Evolutionary conservation across 2,113 vertebrate species (phyloP).

Genomic region (Uria aalge): DNA sequence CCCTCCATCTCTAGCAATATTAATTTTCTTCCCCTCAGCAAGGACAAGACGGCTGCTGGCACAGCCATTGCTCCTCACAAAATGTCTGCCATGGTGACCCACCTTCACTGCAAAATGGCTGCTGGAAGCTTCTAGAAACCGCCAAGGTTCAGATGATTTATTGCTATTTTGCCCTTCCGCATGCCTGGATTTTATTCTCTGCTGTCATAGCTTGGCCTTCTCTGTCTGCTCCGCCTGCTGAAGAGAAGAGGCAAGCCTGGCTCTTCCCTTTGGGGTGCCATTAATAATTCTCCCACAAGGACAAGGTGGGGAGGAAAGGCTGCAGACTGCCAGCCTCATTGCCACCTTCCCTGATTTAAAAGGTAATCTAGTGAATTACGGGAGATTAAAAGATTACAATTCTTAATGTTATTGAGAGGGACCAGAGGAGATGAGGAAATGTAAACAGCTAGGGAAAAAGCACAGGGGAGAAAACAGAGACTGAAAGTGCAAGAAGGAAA

Average conservation of each 20-base stretch:
- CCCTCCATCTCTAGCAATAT: not conserved
- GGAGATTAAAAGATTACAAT: constrained; percentile 13
- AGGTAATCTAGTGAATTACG: not conserved
- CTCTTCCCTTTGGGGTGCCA: not conserved
- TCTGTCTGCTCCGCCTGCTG: not conserved
- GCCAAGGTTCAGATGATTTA: not conserved
- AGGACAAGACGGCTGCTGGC: not conserved
- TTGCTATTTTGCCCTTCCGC: not conserved
- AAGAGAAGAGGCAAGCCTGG: not conserved
- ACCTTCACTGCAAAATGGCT: not conserved
- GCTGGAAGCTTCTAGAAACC: not conserved
- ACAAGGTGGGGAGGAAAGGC: not conserved
- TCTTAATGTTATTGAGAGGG: not conserved
- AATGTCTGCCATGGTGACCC: rapidly evolving
- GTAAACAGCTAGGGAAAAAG: not conserved
- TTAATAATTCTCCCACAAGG: not conserved
- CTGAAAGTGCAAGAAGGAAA: constrained; percentile 11
- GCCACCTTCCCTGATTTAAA: not conserved
- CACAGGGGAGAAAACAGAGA: constrained; percentile 7
- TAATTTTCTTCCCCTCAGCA: not conserved
- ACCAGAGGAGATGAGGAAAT: not conserved
- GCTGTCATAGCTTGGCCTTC: not conserved
- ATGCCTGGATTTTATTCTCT: not conserved
- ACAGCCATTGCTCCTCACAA: not conserved
- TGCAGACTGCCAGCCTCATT: not conserved